Conservation (phyloP, 2,888 invertebrate species). For the Sinopyrophorus schimmeli region DNA sequence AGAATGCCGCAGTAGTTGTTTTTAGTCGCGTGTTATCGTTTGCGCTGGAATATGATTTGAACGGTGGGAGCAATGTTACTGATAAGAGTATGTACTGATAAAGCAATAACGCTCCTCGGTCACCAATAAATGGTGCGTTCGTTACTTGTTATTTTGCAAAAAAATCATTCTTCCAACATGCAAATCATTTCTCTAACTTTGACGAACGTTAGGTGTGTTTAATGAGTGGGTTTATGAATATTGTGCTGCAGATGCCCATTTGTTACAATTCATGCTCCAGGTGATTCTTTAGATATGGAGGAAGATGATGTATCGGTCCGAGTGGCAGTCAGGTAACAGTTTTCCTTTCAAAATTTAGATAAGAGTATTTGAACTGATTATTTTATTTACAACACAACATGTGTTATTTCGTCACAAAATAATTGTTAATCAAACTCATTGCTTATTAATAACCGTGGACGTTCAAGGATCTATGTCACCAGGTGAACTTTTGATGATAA, state of each 20-base stretch:
- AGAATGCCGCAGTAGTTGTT: too few species aligned
- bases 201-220: constrained; percentile 46
- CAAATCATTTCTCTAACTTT: too few species aligned
- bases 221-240: constrained; percentile 21
- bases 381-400: constrained; percentile 21
- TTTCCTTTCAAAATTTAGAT: constrained; percentile 4
- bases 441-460: constrained; percentile 12
- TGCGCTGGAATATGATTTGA: too few species aligned
- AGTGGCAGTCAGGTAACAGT: constrained; percentile 67
- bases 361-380: too few species aligned
- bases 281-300: constrained; percentile 55
- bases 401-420: constrained; percentile 3
- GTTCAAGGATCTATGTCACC: constrained; percentile 11
- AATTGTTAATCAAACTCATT: constrained; percentile 14
- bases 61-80: too few species aligned
- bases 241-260: constrained; percentile 26
- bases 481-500: constrained; percentile 1
- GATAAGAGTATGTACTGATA: too few species aligned
- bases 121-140: too few species aligned
- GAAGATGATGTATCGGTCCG: constrained; percentile 70
- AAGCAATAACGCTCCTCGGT: too few species aligned
- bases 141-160: too few species aligned
- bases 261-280: constrained; percentile 24
- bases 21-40: too few species aligned
- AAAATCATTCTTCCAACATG: too few species aligned